Base-by-base conservation (phyloP, 2,888 invertebrate species). In the Sesamia inferens region DNA sequence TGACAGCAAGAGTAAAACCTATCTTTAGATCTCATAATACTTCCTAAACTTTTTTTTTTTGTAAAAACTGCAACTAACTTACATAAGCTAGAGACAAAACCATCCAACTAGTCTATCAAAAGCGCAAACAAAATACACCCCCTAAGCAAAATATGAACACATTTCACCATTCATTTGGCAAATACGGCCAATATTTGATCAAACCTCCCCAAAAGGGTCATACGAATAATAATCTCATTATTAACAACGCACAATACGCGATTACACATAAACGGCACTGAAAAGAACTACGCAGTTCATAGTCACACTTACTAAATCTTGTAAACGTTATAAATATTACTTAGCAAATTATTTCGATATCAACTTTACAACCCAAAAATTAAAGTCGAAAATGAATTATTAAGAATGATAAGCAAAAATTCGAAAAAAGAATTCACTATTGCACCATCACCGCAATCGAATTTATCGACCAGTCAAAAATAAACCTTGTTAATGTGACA, bases 211-310 rank as follows among this genome's bases (percentile, higher is more conserved):
- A 87, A 81, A 85, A 84, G 85, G 78, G 81, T 79, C 81, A 83
- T 73, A 83, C 82, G 84, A 90, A 93, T 92, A 92, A 93, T 93
- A 94, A 95, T 94, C 93, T 92, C 81, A 90, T 95, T 94, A 94
- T 90, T 91, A 91, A 90, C 87, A 87, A 88, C 87, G 86, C 88
- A 91, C 93, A 94, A 93, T 92, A 91, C 90, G 85, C 89, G 78
- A 89, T 88, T 80, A 87, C 85, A 93, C 93, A 94, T 92, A 93
- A 92, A 93, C 92, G 92, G 90, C 92, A 90, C 88, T 92, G 91
- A 93, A 90, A 73, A 90, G 85, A 85, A 86, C 88, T 88, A 86
- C 87, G 87, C 89, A 88, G 87, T 88, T 83, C 87, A 83, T 83
- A 31, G 31, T 31, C 31, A 31, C 3, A 89, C 89, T 88, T 31